These are phyloP conservation scores for Sphaeridia pumilis DNA, from an alignment of 2,888 invertebrate species.

Conservation along the genomic window DNA sequence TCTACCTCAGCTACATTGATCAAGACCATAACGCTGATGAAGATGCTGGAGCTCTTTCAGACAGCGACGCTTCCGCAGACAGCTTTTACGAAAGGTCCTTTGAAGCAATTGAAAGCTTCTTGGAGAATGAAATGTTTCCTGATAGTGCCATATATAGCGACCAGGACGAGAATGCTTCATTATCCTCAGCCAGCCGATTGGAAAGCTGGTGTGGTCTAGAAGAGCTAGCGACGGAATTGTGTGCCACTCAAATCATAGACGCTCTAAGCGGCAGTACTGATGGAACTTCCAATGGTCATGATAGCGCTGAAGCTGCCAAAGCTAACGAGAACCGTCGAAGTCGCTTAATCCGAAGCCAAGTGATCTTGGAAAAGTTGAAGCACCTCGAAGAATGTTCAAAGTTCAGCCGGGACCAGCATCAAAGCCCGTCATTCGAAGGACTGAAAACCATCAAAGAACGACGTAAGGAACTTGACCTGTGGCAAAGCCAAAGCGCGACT, in stretches of 20 bases:
- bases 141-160: conserved; percentile 78
- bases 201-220: conserved; percentile 24
- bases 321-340: conserved; percentile 14
- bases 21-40: conserved; percentile 28
- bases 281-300: conserved; percentile 39
- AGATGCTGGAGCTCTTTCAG: conserved; percentile 37
- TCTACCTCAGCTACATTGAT: conserved; percentile 35
- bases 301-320: conserved; percentile 42
- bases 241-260: neutral
- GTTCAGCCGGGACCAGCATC: conserved; percentile 35
- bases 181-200: conserved; percentile 26
- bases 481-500: conserved; percentile 33
- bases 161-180: conserved; percentile 48
- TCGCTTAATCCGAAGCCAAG: conserved; percentile 35
- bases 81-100: conserved; percentile 66
- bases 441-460: conserved; percentile 39
- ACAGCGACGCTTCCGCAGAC: conserved; percentile 47
- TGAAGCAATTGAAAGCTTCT: conserved; percentile 58
- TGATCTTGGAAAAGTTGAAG: conserved; percentile 38
- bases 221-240: conserved; percentile 4
- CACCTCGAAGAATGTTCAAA: conserved; percentile 38
- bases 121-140: conserved; percentile 56
- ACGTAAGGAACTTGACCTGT: conserved; percentile 39
- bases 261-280: too few relatives aligned
- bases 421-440: conserved; percentile 37